Evolutionary conservation across 1,140 invertebrate genomes (phyloP).

Genomic region (Macrobrachium rosenbergii): DNA sequence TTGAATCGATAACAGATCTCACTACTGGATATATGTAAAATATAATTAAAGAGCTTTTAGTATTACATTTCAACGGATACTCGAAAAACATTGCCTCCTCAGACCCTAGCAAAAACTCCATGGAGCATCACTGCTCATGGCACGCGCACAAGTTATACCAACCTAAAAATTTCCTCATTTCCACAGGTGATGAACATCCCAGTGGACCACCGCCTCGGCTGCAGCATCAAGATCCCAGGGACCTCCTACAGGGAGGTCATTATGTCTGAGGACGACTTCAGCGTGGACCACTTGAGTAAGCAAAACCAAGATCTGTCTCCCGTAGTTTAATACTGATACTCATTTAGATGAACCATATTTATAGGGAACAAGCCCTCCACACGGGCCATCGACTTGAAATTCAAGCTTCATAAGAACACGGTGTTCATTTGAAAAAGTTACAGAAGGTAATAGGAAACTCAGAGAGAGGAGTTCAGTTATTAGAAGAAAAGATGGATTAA

Average conservation of each 20-base stretch:
- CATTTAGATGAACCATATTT: not conserved
- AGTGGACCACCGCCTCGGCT: conserved; percentile 34
- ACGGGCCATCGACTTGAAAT: not conserved
- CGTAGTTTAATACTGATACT: not conserved
- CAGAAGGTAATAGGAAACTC: too few relatives aligned
- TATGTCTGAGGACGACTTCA: conserved; percentile 38
- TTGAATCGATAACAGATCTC: too few relatives aligned
- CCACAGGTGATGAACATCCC: conserved; percentile 34
- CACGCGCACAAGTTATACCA: not conserved
- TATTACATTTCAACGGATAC: not conserved
- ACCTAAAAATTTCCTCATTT: not conserved
- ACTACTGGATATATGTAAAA: too few relatives aligned
- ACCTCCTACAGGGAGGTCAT: conserved; percentile 43
- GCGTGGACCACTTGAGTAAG: conserved; percentile 42
- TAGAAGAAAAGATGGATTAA: too few relatives aligned
- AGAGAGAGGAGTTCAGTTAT: too few relatives aligned
- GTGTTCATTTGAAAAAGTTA: too few relatives aligned
- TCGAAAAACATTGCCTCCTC: too few relatives aligned
- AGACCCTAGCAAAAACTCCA: too few relatives aligned
- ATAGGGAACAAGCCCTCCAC: not conserved
- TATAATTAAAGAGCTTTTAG: not conserved
- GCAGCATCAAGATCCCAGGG: conserved; percentile 36
- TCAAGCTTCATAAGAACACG: too few relatives aligned
- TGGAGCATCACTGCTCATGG: not conserved
- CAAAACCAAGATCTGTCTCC: not conserved